Conservation (phyloP, 1,140 invertebrate species). For the Apocrypta bakeri region DNA sequence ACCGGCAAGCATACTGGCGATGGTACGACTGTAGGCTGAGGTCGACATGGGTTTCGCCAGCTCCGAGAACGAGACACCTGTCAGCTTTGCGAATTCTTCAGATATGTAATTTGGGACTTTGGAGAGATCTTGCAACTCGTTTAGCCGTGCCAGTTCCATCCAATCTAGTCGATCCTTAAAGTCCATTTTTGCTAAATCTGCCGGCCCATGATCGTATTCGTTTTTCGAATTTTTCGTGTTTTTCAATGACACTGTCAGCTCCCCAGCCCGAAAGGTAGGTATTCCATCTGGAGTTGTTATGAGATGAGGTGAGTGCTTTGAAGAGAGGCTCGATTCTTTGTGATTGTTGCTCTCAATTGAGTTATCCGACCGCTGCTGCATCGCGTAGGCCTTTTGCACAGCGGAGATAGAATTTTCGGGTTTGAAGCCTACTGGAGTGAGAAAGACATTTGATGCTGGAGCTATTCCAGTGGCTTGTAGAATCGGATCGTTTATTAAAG, state of each 20-base stretch:
- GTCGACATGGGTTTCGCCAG: constrained; percentile 69
- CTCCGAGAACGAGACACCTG: constrained; percentile 68
- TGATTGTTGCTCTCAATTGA: constrained; percentile 53
- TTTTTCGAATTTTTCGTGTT: constrained; percentile 69
- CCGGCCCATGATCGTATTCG: constrained; percentile 61
- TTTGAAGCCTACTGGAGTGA: constrained; percentile 69
- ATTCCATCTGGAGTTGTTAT: constrained; percentile 63
- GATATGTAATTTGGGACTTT: constrained; percentile 66
- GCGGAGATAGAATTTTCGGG: constrained; percentile 66
- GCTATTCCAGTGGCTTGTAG: constrained; percentile 59
- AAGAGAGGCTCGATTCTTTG: constrained; percentile 58
- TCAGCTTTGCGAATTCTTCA: constrained; percentile 67
- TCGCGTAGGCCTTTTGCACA: constrained; percentile 67
- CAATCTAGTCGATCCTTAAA: constrained; percentile 63
- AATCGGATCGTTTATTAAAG: constrained; percentile 65
- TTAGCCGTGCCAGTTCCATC: constrained; percentile 63
- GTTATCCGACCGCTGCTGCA: constrained; percentile 62
- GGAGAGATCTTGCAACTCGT: constrained; percentile 66
- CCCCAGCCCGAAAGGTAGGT: constrained; percentile 69
- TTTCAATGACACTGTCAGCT: constrained; percentile 71
- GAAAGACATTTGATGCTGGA: constrained; percentile 67
- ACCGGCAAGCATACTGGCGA: constrained; percentile 69
- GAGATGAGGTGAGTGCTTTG: constrained; percentile 60
- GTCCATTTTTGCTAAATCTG: constrained; percentile 66
- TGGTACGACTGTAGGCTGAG: constrained; percentile 69